phyloP scores from a whole-genome alignment of 2,797 vertebrate genomes.

The Micrastur ruficollis region DNA sequence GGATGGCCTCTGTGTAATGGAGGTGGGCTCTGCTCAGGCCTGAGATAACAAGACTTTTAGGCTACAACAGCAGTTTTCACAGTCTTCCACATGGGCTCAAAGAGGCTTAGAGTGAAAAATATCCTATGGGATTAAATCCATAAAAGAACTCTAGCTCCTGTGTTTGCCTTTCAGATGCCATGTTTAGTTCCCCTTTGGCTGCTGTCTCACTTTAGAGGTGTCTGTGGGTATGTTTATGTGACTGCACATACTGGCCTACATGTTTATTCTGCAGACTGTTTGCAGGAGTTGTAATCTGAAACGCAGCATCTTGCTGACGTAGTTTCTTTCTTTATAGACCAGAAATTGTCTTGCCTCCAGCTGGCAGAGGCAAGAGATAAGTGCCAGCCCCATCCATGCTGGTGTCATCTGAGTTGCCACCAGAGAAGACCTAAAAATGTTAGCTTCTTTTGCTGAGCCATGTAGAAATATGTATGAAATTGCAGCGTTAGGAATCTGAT shows the following conservation, averaged over 20 bases:
- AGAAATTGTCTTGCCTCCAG: not conserved
- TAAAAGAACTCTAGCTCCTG: not conserved
- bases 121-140: not conserved
- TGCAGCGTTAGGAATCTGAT: not conserved
- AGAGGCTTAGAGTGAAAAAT: constrained; percentile 11
- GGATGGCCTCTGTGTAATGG: not conserved
- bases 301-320: not conserved
- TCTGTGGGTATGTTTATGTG: not conserved
- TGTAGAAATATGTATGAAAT: not conserved
- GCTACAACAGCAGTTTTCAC: not conserved
- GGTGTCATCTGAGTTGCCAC: not conserved
- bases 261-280: not conserved
- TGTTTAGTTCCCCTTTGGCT: not conserved
- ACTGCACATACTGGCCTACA: not conserved
- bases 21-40: not conserved
- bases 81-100: not conserved
- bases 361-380: not conserved
- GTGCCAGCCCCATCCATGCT: not conserved
- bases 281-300: not conserved
- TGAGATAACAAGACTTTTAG: not conserved
- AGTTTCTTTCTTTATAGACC: not conserved
- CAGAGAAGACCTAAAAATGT: not conserved
- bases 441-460: not conserved
- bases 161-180: not conserved
- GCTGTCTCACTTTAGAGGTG: not conserved